phyloP scores from a whole-genome alignment of 2,888 invertebrate genomes.

The Anaspis maculata region DNA sequence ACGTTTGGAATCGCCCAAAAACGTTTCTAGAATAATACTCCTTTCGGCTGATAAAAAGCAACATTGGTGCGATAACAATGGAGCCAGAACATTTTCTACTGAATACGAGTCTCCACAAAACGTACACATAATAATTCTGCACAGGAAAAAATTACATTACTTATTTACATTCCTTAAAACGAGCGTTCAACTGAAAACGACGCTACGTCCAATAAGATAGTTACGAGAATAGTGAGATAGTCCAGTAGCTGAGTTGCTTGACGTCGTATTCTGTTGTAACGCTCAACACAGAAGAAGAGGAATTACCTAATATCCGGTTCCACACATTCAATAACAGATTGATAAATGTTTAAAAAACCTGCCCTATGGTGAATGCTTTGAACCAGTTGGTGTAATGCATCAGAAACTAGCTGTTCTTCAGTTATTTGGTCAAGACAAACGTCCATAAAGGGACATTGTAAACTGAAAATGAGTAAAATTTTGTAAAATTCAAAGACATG shows the following conservation, averaged over 20 bases:
- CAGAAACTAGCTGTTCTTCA: slow-evolving; percentile 57
- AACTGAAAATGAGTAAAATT: slow-evolving; percentile 52
- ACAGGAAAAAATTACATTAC: slow-evolving; percentile 37
- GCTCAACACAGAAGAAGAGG: too few species aligned
- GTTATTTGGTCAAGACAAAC: slow-evolving; percentile 60
- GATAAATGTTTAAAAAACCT: slow-evolving; percentile 63
- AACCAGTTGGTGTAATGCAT: slow-evolving; percentile 66
- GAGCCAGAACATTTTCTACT: slow-evolving; percentile 81
- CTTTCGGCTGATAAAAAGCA: slow-evolving; percentile 80
- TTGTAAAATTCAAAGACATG: too few species aligned
- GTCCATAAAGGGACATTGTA: slow-evolving; percentile 81
- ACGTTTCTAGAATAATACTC: slow-evolving; percentile 85
- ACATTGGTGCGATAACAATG: slow-evolving; percentile 78
- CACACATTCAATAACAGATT: slow-evolving; percentile 68
- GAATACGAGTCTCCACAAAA: slow-evolving; percentile 94
- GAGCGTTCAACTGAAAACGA: slow-evolving; percentile 32
- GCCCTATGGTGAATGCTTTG: slow-evolving; percentile 72
- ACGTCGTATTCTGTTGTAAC: too few species aligned
- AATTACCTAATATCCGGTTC: slow-evolving; percentile 83
- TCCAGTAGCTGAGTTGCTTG: too few species aligned
- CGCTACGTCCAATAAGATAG: too few species aligned
- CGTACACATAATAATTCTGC: slow-evolving; percentile 93
- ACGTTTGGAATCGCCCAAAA: slow-evolving; percentile 82
- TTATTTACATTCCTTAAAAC: slow-evolving; percentile 2
- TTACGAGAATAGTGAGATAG: too few species aligned